Percentiles rank a stretch among this genome's conserved stretches.
Conservation (phyloP, 2,888 invertebrate genomes). For the Ernsta delagoae region DNA sequence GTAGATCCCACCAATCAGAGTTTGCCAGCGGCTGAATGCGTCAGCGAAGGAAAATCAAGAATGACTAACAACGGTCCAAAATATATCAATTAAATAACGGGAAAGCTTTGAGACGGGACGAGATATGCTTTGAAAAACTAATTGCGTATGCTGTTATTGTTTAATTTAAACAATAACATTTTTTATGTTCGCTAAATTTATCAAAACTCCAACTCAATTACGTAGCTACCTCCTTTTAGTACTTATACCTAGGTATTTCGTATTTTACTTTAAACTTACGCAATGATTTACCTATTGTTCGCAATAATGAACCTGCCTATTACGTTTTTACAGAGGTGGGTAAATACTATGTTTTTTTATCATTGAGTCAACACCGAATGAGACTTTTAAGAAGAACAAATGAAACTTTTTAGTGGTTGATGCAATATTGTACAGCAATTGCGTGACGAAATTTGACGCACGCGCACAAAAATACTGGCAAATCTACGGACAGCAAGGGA, state of each 20-base stretch:
- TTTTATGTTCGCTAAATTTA: no score
- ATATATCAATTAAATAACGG: constrained; percentile 18
- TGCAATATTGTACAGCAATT: constrained; percentile 30
- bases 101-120: constrained; percentile 15
- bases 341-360: no score
- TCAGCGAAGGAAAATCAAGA: constrained; percentile 42
- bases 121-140: background rate
- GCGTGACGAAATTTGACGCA: constrained; percentile 29
- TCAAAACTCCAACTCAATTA: no score
- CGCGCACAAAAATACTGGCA: constrained; percentile 15
- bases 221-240: no score
- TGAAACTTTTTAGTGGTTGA: constrained; percentile 19
- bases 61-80: constrained; percentile 33
- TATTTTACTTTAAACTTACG: no score
- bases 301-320: no score
- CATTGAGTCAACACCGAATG: no score
- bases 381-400: no score
- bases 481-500: background rate
- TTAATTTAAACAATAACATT: no score
- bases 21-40: constrained; percentile 49
- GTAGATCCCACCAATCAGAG: constrained; percentile 55
- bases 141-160: background rate
- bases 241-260: no score
- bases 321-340: no score
- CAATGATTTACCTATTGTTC: no score